Percentiles rank a stretch among this genome's conserved stretches.
Conservation (phyloP, 2,888 invertebrate species). For the Morpho deidamia region DNA sequence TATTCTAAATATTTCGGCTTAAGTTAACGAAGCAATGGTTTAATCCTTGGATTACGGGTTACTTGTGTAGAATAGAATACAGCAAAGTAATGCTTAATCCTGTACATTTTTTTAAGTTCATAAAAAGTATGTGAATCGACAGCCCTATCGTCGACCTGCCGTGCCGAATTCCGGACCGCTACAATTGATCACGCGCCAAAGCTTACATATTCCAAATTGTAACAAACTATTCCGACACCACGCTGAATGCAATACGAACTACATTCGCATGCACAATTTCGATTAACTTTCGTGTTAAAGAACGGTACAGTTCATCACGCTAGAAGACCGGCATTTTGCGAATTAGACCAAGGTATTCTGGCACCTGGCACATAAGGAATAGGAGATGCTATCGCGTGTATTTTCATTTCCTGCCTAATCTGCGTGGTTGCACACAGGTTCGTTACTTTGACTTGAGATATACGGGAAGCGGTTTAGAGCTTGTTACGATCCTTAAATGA, state of each 20-base stretch:
- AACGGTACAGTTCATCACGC: neutral
- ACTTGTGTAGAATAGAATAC: no score
- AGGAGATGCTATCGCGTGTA: slow-evolving; percentile 2
- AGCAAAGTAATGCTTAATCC: neutral
- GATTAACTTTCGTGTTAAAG: neutral
- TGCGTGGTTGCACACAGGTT: neutral
- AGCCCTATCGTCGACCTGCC: neutral
- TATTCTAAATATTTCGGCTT: no score
- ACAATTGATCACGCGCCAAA: slow-evolving; percentile 8
- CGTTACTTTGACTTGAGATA: slow-evolving; percentile 15
- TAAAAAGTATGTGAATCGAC: neutral
- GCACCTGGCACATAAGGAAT: neutral
- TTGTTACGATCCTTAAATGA: slow-evolving; percentile 11
- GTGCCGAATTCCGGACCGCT: neutral
- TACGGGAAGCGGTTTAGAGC: slow-evolving; percentile 6
- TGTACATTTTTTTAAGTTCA: neutral
- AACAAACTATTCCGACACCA: slow-evolving; percentile 6
- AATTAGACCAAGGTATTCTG: slow-evolving; percentile 1
- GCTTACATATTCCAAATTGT: neutral
- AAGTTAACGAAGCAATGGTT: no score
- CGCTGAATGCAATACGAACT: slow-evolving; percentile 3
- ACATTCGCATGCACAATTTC: slow-evolving; percentile 7
- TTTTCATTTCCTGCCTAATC: neutral
- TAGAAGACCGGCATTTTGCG: neutral
- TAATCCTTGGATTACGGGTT: no score